Conservation (phyloP, 2,797 vertebrate genomes). For the Macroramphosus scolopax region DNA sequence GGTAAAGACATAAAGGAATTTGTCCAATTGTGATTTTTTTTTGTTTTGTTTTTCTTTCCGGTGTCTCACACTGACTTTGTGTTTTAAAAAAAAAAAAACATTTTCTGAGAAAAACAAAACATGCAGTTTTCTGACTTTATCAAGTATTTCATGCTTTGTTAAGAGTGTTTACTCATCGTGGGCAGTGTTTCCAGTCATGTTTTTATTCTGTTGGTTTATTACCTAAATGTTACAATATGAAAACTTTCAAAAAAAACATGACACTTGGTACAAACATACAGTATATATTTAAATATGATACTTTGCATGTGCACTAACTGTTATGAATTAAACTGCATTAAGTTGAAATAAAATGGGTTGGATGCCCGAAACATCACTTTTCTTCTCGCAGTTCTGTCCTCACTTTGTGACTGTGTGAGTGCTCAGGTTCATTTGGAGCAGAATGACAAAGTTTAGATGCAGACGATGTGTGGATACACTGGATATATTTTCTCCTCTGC, state of each 20-base stretch:
- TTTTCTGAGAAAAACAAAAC: conserved; percentile 52
- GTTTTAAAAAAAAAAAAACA: conserved; percentile 51
- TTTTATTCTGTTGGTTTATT: conserved; percentile 71
- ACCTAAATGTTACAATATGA: conserved; percentile 66
- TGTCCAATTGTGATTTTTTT: conserved; percentile 50
- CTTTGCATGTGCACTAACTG: conserved; percentile 80
- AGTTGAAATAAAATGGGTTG: conserved; percentile 78
- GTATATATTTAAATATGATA: conserved; percentile 75
- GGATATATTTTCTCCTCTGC: too few species aligned
- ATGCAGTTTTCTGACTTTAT: conserved; percentile 51
- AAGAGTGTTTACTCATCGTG: conserved; percentile 68
- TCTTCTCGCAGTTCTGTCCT: background rate
- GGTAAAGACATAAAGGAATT: conserved; percentile 37
- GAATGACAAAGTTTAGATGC: too few species aligned
- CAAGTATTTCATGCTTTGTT: conserved; percentile 65
- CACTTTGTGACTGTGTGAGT: too few species aligned
- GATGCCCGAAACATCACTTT: conserved; percentile 51
- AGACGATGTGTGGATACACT: too few species aligned
- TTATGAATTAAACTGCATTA: conserved; percentile 76
- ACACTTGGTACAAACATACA: conserved; percentile 71
- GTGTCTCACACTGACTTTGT: conserved; percentile 66
- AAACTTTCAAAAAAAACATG: conserved; percentile 72
- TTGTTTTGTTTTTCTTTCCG: too few species aligned
- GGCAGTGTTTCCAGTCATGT: conserved; percentile 66
- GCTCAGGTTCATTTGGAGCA: too few species aligned